Evolutionary conservation across 2,113 vertebrate species (phyloP), one percentile per base, ranked within the genome.

Genomic region (Pachyramphus minor): DNA sequence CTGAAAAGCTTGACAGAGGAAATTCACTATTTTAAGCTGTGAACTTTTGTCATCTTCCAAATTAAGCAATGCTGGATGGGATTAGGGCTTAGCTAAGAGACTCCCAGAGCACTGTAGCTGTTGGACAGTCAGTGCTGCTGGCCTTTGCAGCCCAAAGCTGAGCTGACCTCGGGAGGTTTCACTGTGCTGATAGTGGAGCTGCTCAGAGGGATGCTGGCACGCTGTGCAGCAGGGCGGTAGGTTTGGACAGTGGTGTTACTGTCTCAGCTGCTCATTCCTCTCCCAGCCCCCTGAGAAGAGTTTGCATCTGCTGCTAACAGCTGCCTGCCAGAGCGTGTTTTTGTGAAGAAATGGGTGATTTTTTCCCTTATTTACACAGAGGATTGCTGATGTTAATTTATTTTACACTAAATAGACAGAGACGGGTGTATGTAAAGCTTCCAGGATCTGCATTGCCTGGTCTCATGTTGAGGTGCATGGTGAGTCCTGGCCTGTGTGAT

Each of bases 261-360:
- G 88, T 94, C 92, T 90, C 88, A 96, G 94, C 82, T 91, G 85
- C 79, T 96, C 63, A 20, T 93, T 93, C 85, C 88, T 88, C 64
- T 94, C 63, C 75, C 56, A 59, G 79, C 88, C 87, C 82, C 92
- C 63, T 15, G 78, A 89, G 94, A 62, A 83, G 67, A 67, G 45
- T 68, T 85, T 5, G 4, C 47, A 55, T 90, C 71, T 96, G 91
- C 87, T 82, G 81, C 44, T 84, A 50, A 79, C 84, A 94, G 96
- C 84, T 76, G 66, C 84, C 82, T 91, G 93, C 93, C 91, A 77
- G 82, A 67, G 47, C 2, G 0, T 12, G 31, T 11, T 8, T 28
- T 76, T 37, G 55, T 66, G 35, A 73, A 74, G 84, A 73, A 88
- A 62, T 6, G 9, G 30, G 45, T n/a, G 82, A 13, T 55, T 86